Conservation (phyloP, 2,888 invertebrate species). For the Eugnorisma glareosa region DNA sequence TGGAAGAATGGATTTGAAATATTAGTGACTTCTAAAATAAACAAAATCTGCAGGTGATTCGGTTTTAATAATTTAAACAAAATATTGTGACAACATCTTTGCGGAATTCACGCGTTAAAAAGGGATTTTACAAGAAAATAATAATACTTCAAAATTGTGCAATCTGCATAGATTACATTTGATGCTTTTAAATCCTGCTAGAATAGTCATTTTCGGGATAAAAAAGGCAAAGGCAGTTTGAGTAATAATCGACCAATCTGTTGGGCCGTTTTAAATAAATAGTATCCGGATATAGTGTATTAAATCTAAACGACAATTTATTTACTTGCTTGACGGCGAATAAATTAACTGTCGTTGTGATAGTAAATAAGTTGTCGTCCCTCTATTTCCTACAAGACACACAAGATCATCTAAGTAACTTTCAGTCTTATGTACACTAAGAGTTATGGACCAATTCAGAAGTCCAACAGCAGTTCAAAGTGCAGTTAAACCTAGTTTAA, state of each 20-base stretch:
- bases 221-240: background rate
- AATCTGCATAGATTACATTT: background rate
- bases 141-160: background rate
- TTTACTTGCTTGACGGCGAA: no score
- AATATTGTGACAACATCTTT: background rate
- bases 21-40: background rate
- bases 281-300: background rate
- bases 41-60: background rate
- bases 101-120: no score
- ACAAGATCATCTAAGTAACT: constrained; percentile 16
- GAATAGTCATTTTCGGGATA: no score
- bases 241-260: background rate
- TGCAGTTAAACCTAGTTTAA: constrained; percentile 13
- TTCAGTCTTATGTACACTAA: background rate
- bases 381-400: background rate
- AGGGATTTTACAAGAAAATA: background rate
- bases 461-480: constrained; percentile 18
- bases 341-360: no score
- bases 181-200: background rate
- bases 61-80: background rate
- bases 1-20: background rate
- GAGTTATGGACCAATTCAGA: constrained; percentile 16
- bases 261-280: background rate
- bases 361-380: no score
- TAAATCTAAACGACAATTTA: background rate